These are phyloP conservation scores for Phymorhynchus buccinoides DNA, from an alignment of 1,140 invertebrate species.

Conservation along the genomic window DNA sequence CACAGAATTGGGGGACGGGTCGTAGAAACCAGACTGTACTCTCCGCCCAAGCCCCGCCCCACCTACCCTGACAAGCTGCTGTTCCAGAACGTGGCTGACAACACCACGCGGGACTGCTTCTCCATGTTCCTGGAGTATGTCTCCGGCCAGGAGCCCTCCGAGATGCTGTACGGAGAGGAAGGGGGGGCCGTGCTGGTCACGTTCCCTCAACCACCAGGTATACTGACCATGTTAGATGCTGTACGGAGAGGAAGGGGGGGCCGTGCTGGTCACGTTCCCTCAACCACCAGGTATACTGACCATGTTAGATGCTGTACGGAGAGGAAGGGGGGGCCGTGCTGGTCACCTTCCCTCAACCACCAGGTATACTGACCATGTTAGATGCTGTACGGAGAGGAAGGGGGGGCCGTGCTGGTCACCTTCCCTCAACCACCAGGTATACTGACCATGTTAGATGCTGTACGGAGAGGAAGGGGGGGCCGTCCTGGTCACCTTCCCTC, in stretches of 20 bases:
- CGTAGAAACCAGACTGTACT: neutral
- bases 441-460: too few species aligned
- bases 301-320: slow-evolving; percentile 46
- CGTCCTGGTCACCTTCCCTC: too few species aligned
- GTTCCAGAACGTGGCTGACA: slow-evolving; percentile 39
- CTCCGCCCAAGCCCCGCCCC: slow-evolving; percentile 22
- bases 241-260: slow-evolving; percentile 44
- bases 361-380: too few species aligned
- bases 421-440: slow-evolving; percentile 27
- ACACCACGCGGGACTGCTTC: slow-evolving; percentile 45
- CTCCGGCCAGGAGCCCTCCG: slow-evolving; percentile 15
- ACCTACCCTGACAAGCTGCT: slow-evolving; percentile 42
- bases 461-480: too few species aligned
- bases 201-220: slow-evolving; percentile 23
- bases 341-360: slow-evolving; percentile 18
- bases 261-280: slow-evolving; percentile 36
- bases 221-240: too few species aligned
- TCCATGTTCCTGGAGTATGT: slow-evolving; percentile 49
- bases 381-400: slow-evolving; percentile 44
- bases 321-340: slow-evolving; percentile 42
- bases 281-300: slow-evolving; percentile 30
- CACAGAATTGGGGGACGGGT: neutral
- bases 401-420: slow-evolving; percentile 39
- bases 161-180: slow-evolving; percentile 45
- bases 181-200: slow-evolving; percentile 40